Base-by-base conservation (phyloP, 2,113 vertebrate genomes). In the Gymnogyps californianus region DNA sequence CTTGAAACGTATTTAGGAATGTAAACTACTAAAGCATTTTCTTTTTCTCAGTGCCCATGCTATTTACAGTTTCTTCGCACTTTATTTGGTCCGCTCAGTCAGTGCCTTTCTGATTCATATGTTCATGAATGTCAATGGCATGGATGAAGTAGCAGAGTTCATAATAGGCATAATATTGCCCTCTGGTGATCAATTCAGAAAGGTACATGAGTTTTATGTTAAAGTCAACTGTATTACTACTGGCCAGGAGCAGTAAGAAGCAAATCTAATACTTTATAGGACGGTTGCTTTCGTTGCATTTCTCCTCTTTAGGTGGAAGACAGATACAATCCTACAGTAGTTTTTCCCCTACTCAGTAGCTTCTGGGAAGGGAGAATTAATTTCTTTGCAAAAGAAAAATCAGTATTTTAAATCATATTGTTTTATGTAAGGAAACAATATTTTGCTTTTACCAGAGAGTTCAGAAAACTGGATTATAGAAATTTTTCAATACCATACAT, bases 91-190 rank as follows among this genome's bases (percentile, higher is more conserved):
- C n/a, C 40, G 40, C 16, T 47, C 44, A 75, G 6, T 29, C 6
- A 2, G 19, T 67, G 49, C 11, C 32, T 92, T 61, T 78, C 36
- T 79, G 78, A 92, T 89, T 82, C 57, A 19, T 47, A 4, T 10
- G 6, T 52, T 34, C 46, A 46, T 59, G 66, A 96, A 95, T 6
- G 55, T 36, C 52, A 88, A 16, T 19, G 36, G 36, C 54, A 29
- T 13, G 11, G 78, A 81, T 0, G 0, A 87, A 82, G 36, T 4
- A 42, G 31, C 8, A 3, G 29, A 76, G 55, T n/a, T 94, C 71
- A 83, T 96, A 89, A 75, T 4, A 97, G 91, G 97, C 93, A 96
- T 94, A 97, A 97, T 49, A 92, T 94, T 95, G 55, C 96, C 98
- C 97, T 98, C 98, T 98, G 95, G 97, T 91, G 98, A 88, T 22